phyloP scores from a whole-genome alignment of 2,888 invertebrate species.

The Melolontha melolontha region DNA sequence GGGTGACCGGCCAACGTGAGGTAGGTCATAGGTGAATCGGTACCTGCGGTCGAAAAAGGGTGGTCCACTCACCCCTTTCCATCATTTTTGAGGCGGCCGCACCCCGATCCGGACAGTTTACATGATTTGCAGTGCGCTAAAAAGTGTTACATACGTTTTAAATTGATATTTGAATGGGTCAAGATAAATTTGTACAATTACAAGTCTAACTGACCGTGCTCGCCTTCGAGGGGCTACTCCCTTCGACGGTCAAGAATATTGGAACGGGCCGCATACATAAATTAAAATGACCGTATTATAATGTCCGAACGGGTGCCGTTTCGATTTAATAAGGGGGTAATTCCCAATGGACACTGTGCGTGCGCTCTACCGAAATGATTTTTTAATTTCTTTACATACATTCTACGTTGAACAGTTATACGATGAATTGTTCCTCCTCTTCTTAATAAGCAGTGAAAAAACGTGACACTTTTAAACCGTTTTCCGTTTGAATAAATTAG shows the following conservation, averaged over 20 bases:
- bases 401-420: no score
- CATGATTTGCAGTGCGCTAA: constrained; percentile 60
- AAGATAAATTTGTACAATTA: constrained; percentile 59
- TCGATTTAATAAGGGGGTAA: constrained; percentile 24
- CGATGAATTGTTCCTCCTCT: no score
- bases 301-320: constrained; percentile 41
- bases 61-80: constrained; percentile 50
- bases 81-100: constrained; percentile 39
- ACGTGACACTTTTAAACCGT: constrained; percentile 21
- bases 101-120: constrained; percentile 54
- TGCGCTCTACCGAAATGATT: constrained; percentile 25
- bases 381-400: constrained; percentile 14
- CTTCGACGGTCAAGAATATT: not conserved
- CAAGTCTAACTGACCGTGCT: constrained; percentile 32
- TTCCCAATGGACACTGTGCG: constrained; percentile 18
- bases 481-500: constrained; percentile 33
- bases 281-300: constrained; percentile 61
- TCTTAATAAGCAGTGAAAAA: constrained; percentile 5
- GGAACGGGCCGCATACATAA: constrained; percentile 48
- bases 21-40: constrained; percentile 56
- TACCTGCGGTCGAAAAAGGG: constrained; percentile 57
- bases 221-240: not conserved
- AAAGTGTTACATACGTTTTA: constrained; percentile 61
- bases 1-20: constrained; percentile 49
- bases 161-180: constrained; percentile 58